Evolutionary conservation across 1,140 invertebrate genomes (phyloP).

Genomic region (Macrobrachium nipponense): DNA sequence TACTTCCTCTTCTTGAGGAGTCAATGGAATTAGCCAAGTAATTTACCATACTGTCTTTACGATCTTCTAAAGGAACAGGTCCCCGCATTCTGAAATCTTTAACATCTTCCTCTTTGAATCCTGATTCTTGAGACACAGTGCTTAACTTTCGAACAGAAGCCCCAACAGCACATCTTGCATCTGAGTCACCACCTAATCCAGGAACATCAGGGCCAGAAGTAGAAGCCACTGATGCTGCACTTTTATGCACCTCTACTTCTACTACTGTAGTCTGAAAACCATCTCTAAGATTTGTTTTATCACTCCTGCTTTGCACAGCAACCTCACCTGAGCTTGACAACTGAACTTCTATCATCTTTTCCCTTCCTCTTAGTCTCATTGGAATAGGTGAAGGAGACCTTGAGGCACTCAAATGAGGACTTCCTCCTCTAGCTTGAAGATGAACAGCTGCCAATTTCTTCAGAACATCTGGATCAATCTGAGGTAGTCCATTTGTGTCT

Average conservation of each 20-base stretch:
- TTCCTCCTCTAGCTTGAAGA: slow-evolving; percentile 20
- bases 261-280: slow-evolving; percentile 29
- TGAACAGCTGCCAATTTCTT: slow-evolving; percentile 38
- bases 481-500: neutral
- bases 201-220: slow-evolving; percentile 1
- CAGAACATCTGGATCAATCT: slow-evolving; percentile 30
- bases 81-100: slow-evolving; percentile 45
- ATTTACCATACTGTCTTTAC: slow-evolving; percentile 59
- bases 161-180: slow-evolving; percentile 54
- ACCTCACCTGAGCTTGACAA: slow-evolving; percentile 28
- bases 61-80: slow-evolving; percentile 45
- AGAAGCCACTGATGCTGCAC: slow-evolving; percentile 17
- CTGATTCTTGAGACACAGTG: slow-evolving; percentile 50
- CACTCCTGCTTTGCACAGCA: neutral
- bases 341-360: slow-evolving; percentile 45
- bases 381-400: slow-evolving; percentile 49
- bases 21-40: slow-evolving; percentile 57
- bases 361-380: slow-evolving; percentile 39
- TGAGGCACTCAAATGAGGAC: neutral
- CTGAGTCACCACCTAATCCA: slow-evolving; percentile 26
- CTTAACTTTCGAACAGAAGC: slow-evolving; percentile 57
- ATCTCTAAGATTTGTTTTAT: slow-evolving; percentile 21
- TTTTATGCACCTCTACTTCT: slow-evolving; percentile 41
- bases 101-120: slow-evolving; percentile 59
- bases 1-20: slow-evolving; percentile 56